phyloP scores from a whole-genome alignment of 2,113 vertebrate genomes.

The Ochotona princeps region DNA sequence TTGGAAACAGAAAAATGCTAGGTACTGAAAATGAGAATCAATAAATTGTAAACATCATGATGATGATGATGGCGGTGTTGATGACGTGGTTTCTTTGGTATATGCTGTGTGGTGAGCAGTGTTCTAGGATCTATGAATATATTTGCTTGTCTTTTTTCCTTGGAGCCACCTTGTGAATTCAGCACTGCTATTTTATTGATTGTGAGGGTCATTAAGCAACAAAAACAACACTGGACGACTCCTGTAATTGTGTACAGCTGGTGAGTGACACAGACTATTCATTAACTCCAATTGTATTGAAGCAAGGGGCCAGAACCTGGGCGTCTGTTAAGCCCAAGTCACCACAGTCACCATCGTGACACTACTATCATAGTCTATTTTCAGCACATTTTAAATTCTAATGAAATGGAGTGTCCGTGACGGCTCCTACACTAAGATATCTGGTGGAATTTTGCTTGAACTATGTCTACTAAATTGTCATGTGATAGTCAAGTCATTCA shows the following conservation, averaged over 20 bases:
- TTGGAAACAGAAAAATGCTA: not conserved
- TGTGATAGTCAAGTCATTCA: not conserved
- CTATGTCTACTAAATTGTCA: not conserved
- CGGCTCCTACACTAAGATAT: not conserved
- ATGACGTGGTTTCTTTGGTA: not conserved
- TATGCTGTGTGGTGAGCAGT: not conserved
- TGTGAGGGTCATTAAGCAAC: constrained; percentile 61
- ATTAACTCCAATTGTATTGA: constrained; percentile 38
- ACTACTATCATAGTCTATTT: not conserved
- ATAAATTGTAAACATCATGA: not conserved
- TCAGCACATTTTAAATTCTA: not conserved
- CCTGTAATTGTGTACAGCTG: constrained; percentile 25
- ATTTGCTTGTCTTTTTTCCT: constrained; percentile 17
- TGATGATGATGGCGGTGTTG: not conserved
- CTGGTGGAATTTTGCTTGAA: not conserved
- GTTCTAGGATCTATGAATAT: not conserved
- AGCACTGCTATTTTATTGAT: constrained; percentile 38
- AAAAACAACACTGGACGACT: not conserved
- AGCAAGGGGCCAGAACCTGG: not conserved
- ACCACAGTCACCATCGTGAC: not conserved
- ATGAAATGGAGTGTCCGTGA: not conserved
- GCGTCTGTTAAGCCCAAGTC: not conserved
- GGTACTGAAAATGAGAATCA: not conserved
- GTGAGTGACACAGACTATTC: constrained; percentile 17
- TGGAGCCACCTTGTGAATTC: constrained; percentile 11